phyloP scores from a whole-genome alignment of 1,140 invertebrate species.

The Macrocentrus cingulum region DNA sequence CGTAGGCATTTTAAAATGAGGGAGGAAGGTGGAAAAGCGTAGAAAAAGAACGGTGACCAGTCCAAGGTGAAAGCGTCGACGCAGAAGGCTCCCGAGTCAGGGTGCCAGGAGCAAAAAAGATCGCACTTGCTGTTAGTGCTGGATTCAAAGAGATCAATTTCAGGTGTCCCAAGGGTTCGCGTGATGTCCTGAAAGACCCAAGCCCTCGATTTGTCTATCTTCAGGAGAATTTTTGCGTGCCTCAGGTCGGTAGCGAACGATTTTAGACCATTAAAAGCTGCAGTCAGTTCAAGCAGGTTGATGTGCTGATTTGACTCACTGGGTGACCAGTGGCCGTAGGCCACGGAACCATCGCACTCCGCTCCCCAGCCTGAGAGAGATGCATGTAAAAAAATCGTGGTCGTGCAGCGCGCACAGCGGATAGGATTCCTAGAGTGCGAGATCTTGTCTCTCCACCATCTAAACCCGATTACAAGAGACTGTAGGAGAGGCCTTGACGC shows the following conservation, averaged over 20 bases:
- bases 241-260: conserved; percentile 8
- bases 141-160: conserved; percentile 17
- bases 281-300: conserved; percentile 28
- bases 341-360: conserved; percentile 7
- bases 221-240: conserved; percentile 2
- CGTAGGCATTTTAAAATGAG: conserved; percentile 13
- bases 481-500: neutral
- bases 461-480: neutral
- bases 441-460: conserved; percentile 11
- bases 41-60: conserved; percentile 9
- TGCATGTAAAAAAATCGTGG: conserved; percentile 38
- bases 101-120: conserved; percentile 14
- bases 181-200: neutral
- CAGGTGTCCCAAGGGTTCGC: neutral
- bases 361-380: conserved; percentile 39
- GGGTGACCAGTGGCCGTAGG: conserved; percentile 24
- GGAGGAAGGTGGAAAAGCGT: conserved; percentile 20
- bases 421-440: conserved; percentile 1
- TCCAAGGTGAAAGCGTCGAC: conserved; percentile 20
- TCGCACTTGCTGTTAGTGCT: conserved; percentile 4
- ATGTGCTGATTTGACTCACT: conserved; percentile 25
- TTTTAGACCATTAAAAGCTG: conserved; percentile 26
- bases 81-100: conserved; percentile 3
- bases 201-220: neutral
- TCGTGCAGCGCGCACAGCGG: conserved; percentile 14